Evolutionary conservation across 2,888 invertebrate species (phyloP).

Genomic region (Macrosoma leucophasiata): DNA sequence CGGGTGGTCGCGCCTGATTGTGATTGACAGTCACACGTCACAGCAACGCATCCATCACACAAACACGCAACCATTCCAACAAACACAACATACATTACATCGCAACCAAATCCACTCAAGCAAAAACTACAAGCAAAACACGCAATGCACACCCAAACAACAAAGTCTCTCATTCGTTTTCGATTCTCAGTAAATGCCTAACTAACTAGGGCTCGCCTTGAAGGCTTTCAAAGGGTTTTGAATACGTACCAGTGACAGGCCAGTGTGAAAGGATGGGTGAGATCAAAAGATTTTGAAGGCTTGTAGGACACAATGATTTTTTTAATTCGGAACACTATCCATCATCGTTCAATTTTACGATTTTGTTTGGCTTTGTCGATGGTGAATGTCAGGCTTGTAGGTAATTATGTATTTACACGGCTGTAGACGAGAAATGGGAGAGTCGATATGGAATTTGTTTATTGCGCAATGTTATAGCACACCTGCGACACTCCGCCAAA

Average conservation of each 20-base stretch:
- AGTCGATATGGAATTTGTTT: no score
- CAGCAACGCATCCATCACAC: constrained; percentile 34
- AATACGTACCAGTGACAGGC: constrained; percentile 40
- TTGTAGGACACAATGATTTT: no score
- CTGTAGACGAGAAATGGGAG: no score
- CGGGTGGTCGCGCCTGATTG: constrained; percentile 72
- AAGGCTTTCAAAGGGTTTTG: constrained; percentile 30
- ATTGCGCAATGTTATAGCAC: no score
- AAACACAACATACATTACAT: constrained; percentile 30
- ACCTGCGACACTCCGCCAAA: no score
- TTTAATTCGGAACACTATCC: no score
- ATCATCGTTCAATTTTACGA: no score
- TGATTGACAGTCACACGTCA: constrained; percentile 70
- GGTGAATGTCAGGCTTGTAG: no score
- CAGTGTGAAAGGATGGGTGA: constrained; percentile 26
- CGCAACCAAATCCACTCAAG: background rate
- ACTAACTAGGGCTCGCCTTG: constrained; percentile 35
- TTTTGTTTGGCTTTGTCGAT: no score
- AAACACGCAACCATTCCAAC: constrained; percentile 18
- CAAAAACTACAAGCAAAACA: constrained; percentile 3
- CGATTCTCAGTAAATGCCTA: constrained; percentile 10
- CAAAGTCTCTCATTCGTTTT: background rate
- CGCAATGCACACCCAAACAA: constrained; percentile 27
- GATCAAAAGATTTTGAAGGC: constrained; percentile 30
- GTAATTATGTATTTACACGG: no score